Evolutionary conservation across 1,140 invertebrate species (phyloP), one percentile per base, ranked within the genome.

Genomic region (Hycleus cichorii): DNA sequence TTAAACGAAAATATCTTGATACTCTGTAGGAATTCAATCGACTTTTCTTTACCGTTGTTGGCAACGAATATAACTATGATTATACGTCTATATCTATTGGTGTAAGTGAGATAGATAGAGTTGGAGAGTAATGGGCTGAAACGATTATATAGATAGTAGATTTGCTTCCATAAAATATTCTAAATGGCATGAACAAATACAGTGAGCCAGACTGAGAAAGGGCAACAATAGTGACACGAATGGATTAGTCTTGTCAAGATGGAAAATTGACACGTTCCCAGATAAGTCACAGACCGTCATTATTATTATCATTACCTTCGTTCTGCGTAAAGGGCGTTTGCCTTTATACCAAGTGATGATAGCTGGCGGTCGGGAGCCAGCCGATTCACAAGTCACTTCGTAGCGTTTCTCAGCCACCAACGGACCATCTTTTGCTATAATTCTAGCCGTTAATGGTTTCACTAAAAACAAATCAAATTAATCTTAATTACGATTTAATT

Each of bases 291-390:
- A 43, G 40, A 52, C 26, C 6, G 47, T 27, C 6, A 48, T 18
- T 18, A 48, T 18, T 43, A 42, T 42, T 42, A 24, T 53, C 45
- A 27, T 59, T 72, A 89, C 86, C 77, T 83, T 87, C 51, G 86
- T 85, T 69, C 86, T 82, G 72, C 85, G 85, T 54, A 88, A 80
- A 68, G 87, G 84, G 63, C 86, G 79, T 72, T 87, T 88, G 65
- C 86, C 88, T 71, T 91, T 91, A 76, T 89, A 89, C 91, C 91
- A 94, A 1, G 89, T 88, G 67, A 95, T 88, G 66, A 88, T 81
- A 24, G 91, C 90, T 2, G 89, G 83, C 44, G 92, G 92, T 55
- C 90, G 79, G 6, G 89, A 91, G 46, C 91, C 92, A 7, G 83
- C 83, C 3, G 89, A 89, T 70, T 89, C 84, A 71, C 92, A 95